These are phyloP conservation scores for Mactromeris polynyma DNA, from an alignment of 2,888 invertebrate genomes.

Conservation along the genomic window DNA sequence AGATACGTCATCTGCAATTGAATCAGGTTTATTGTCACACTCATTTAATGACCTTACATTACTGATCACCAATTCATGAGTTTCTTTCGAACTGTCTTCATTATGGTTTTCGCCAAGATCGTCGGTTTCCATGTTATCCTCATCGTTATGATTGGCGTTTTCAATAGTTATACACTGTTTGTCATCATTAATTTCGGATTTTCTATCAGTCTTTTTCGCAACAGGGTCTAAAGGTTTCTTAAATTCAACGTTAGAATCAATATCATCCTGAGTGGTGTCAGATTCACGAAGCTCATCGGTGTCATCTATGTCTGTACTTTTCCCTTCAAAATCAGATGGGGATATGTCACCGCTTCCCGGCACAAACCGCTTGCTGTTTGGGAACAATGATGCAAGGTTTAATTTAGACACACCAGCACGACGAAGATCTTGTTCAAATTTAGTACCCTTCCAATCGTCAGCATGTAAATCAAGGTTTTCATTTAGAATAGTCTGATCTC, in stretches of 20 bases:
- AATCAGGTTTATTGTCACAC: not conserved
- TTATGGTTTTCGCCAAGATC: not conserved
- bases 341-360: not conserved
- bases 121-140: not conserved
- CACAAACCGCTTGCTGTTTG: slow-evolving; percentile 42
- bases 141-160: not conserved
- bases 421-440: slow-evolving; percentile 62
- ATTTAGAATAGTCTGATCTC: not conserved
- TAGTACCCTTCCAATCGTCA: slow-evolving; percentile 62
- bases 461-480: slow-evolving; percentile 47
- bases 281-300: not conserved
- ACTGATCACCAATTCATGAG: not conserved
- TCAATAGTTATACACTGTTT: not conserved
- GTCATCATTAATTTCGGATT: not conserved
- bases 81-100: not conserved
- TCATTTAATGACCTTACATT: slow-evolving; percentile 11
- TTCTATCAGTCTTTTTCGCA: slow-evolving; percentile 26
- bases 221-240: slow-evolving; percentile 54
- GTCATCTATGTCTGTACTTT: not conserved
- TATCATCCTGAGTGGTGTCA: not conserved
- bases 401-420: slow-evolving; percentile 63
- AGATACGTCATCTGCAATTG: not conserved
- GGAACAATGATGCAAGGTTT: slow-evolving; percentile 64
- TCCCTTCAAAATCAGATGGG: not conserved
- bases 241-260: slow-evolving; percentile 20